Conservation (phyloP, 1,140 invertebrate genomes). For the Lordiphosa stackelbergi region DNA sequence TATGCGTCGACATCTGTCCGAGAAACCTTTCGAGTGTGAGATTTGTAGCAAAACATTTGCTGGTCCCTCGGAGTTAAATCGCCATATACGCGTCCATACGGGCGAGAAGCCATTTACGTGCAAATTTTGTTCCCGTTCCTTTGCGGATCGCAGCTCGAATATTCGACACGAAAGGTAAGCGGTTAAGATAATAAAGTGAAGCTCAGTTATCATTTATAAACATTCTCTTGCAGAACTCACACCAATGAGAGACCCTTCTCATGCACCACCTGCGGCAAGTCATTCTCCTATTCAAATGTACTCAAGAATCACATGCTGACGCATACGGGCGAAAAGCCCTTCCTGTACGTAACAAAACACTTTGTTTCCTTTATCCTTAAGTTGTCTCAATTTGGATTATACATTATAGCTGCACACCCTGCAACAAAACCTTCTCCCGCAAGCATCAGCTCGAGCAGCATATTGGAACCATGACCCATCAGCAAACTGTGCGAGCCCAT, state of each 20-base stretch:
- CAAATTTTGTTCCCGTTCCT: conserved; percentile 84
- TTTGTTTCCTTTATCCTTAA: background rate
- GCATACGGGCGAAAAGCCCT: conserved; percentile 74
- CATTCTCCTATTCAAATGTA: conserved; percentile 84
- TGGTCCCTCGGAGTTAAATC: conserved; percentile 64
- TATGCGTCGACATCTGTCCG: conserved; percentile 68
- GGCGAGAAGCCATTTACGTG: conserved; percentile 82
- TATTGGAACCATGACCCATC: conserved; percentile 70
- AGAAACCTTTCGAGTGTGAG: conserved; percentile 75
- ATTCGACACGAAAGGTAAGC: conserved; percentile 80
- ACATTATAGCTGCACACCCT: conserved; percentile 58
- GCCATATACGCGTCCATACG: conserved; percentile 70
- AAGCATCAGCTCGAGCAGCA: conserved; percentile 74
- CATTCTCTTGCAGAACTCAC: conserved; percentile 78
- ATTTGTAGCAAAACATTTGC: conserved; percentile 70
- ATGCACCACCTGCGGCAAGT: conserved; percentile 84
- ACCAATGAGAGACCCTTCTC: conserved; percentile 87
- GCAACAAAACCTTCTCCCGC: conserved; percentile 74
- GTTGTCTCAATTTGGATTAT: background rate
- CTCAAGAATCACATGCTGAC: conserved; percentile 80
- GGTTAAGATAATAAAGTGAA: background rate
- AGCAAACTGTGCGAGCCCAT: conserved; percentile 57
- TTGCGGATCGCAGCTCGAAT: conserved; percentile 81
- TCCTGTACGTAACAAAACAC: conserved; percentile 48
- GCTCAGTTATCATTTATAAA: background rate